Evolutionary conservation across 2,888 invertebrate species (phyloP), one percentile per base, ranked within the genome.

Genomic region (Caenorhabditis japonica): DNA sequence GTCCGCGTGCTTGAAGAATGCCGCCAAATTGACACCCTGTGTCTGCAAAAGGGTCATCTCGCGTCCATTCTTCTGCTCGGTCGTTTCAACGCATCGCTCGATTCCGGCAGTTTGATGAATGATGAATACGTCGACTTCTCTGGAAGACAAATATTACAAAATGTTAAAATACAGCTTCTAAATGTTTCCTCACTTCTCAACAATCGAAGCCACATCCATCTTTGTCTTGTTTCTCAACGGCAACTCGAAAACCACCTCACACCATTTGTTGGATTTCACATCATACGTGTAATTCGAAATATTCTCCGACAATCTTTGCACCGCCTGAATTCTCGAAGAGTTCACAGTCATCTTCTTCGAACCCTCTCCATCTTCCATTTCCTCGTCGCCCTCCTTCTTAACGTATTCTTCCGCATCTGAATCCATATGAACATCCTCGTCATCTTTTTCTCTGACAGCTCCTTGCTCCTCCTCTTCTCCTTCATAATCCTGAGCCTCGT

Each of bases 11-110:
- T 93, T 92, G 84, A 92, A 94, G 92, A 99, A 93, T 90, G 94
- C 94, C 2, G 64, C 64, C 60, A 97, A 92, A 87, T 97, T 97
- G 52, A 97, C 93, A 3, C 97, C 99, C 86, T 99, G 97, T 0
- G 97, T 97, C 89, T 94, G 94, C 0, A 99, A 90, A 75, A 92
- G 91, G 33, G 62, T 71, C 4, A 62, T 38, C 15, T 79, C 75
- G 27, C 86, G 85, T 46, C 88, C 88, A 52, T 89, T 87, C 15
- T 81, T 76, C 27, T 85, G 87, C 43, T 88, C 88, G 51, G 89
- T 88, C 75, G 92, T 92, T 0, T 93, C 92, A 60, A 97, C 93
- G 0, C 95, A 94, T 66, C 93, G 91, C 92, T 93, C 69, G 64
- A 97, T 94, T 41, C 92, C 91, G 0, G 92, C 91, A 0, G 93